These are phyloP conservation scores for Chrysomela aeneicollis DNA, from an alignment of 2,888 invertebrate genomes.

Conservation along the genomic window DNA sequence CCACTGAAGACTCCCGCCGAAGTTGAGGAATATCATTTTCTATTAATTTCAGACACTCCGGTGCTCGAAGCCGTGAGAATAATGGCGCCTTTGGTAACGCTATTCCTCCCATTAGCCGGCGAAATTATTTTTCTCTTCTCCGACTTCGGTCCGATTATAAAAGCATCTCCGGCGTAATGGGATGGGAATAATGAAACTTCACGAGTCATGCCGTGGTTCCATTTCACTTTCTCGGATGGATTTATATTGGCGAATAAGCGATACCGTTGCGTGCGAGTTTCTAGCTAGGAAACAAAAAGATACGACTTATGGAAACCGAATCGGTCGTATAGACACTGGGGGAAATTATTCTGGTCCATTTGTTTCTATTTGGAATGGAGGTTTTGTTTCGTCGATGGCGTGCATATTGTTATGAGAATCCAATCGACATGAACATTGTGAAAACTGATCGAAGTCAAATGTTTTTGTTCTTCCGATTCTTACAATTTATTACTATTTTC, in stretches of 20 bases:
- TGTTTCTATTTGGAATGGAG: too few relatives aligned
- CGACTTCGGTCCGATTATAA: slow-evolving; percentile 28
- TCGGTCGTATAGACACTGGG: neutral
- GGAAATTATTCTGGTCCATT: neutral
- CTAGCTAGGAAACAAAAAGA: neutral
- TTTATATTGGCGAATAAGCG: slow-evolving; percentile 42
- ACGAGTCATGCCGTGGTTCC: slow-evolving; percentile 40
- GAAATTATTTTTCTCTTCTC: slow-evolving; percentile 22
- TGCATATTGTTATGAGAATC: too few relatives aligned
- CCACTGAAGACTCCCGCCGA: neutral
- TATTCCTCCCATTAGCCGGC: slow-evolving; percentile 14
- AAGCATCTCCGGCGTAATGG: slow-evolving; percentile 46
- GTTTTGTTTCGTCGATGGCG: too few relatives aligned
- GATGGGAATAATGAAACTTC: slow-evolving; percentile 49
- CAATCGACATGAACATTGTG: too few relatives aligned
- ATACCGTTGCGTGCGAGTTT: neutral
- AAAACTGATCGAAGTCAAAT: too few relatives aligned
- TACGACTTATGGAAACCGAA: neutral
- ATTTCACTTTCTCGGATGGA: slow-evolving; percentile 47
- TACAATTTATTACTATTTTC: too few relatives aligned
- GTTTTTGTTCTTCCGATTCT: too few relatives aligned
- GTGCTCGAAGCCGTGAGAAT: neutral
- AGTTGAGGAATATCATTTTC: slow-evolving; percentile 30
- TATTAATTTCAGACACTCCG: slow-evolving; percentile 16
- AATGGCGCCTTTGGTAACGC: slow-evolving; percentile 17